A percentile compares a stretch with the other conserved stretches of the same genome.
Conservation (phyloP, 2,113 vertebrate genomes). For the Chionis minor region DNA sequence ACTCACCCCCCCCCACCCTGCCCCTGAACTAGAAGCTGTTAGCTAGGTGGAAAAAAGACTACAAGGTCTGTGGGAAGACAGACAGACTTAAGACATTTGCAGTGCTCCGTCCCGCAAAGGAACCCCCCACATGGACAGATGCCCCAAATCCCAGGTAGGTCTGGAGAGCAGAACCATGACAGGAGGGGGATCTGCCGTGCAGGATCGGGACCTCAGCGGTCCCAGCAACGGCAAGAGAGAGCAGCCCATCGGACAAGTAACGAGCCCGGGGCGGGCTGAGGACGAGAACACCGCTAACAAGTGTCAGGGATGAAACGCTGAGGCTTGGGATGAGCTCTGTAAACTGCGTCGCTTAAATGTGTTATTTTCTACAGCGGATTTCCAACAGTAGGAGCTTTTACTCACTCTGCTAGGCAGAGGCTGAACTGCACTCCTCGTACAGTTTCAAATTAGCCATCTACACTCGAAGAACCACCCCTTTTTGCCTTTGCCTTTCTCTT, state of each 20-base stretch:
- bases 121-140: neutral
- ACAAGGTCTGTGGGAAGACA: neutral
- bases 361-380: neutral
- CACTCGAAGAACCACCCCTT: slow-evolving; percentile 38
- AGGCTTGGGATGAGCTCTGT: neutral
- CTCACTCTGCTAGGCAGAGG: slow-evolving; percentile 34
- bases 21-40: neutral
- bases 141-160: neutral
- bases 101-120: neutral
- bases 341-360: neutral
- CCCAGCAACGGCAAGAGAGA: neutral
- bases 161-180: neutral
- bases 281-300: neutral
- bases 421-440: neutral
- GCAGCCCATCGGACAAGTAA: neutral
- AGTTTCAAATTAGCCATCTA: slow-evolving; percentile 51
- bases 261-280: neutral
- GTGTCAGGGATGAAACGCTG: neutral
- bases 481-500: slow-evolving; percentile 17
- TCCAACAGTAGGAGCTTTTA: neutral
- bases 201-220: neutral
- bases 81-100: neutral
- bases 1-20: no score
- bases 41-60: neutral
- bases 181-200: neutral